These are phyloP conservation scores for Drosophila setosimentum DNA, from an alignment of 2,888 invertebrate species.

Conservation along the genomic window DNA sequence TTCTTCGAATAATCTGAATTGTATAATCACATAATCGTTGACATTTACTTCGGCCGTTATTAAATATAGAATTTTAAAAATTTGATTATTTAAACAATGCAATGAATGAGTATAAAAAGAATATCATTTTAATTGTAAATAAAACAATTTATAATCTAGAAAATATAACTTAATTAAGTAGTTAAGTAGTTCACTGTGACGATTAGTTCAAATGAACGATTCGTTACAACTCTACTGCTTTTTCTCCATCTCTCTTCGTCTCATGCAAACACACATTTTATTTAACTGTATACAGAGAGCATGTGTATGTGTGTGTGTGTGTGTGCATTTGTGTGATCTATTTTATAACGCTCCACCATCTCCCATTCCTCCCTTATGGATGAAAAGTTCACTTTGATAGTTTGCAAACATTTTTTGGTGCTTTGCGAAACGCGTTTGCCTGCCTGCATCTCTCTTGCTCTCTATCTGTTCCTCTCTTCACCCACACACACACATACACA, in stretches of 20 bases:
- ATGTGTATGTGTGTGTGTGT: conserved; percentile 24
- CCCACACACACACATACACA: not conserved
- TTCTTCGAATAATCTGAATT: not conserved
- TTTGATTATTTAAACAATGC: not conserved
- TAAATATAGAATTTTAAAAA: not conserved
- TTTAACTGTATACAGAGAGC: conserved; percentile 5
- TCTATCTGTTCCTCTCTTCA: not conserved
- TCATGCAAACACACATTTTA: conserved; percentile 17
- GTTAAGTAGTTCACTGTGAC: not conserved
- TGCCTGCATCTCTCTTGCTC: conserved; percentile 4
- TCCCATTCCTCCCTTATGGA: not conserved
- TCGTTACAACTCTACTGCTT: not conserved
- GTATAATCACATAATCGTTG: not conserved
- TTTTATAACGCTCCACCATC: conserved; percentile 52
- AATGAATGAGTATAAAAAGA: not conserved
- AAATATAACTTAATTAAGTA: not conserved
- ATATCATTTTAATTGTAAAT: not conserved
- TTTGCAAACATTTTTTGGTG: conserved; percentile 67
- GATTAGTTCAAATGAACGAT: not conserved
- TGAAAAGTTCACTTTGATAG: conserved; percentile 75
- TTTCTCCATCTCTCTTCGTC: not conserved
- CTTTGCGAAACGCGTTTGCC: conserved; percentile 46
- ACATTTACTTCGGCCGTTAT: not conserved
- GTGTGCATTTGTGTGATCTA: conserved; percentile 55
- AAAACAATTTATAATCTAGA: not conserved